Evolutionary conservation across 2,113 vertebrate species (phyloP), one percentile per base, ranked within the genome.

Genomic region (Oncorhynchus gorbuscha): DNA sequence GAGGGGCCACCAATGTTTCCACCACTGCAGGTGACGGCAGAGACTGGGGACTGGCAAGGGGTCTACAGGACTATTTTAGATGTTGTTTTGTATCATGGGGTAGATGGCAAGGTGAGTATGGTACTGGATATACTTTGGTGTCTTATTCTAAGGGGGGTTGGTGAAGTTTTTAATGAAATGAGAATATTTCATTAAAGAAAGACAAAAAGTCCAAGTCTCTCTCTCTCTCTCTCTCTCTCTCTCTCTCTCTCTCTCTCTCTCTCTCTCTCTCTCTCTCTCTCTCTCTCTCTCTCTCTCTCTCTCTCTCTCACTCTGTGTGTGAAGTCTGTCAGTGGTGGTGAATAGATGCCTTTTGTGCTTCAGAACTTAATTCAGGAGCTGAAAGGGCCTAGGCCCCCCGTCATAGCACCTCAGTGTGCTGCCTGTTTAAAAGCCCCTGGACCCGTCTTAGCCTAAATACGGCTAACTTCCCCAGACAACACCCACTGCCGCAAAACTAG

Each of bases 321-420:
- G 86, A 90, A 89, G 91, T 90, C 89, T 88, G 88, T 89, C 91
- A 90, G 88, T 78, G 77, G 81, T 82, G 84, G 78, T 91, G 89
- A 92, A 88, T 85, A 87, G 87, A 1, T 51, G 91, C 77, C 85
- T 85, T 88, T 87, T 93, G 84, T 92, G 87, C 81, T 88, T 86
- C 91, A 75, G 79, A 90, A 89, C 90, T 86, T 90, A 90, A 92
- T 92, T 91, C 90, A 90, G 69, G 76, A 66, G 66, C 79, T 88
- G 87, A 91, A 90, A 90, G 88, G 88, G 88, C 84, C 87, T 86
- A 66, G 72, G 83, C 79, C 79, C 84, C 81, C 51, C 51, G 88
- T 82, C 80, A 79, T 81, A 81, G 83, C 79, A 91, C 83, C 85
- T 88, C 86, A 81, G 84, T 84, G 51, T 78, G 82, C 77, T 86